phyloP scores from a whole-genome alignment of 2,888 invertebrate genomes.

The Callinectes sapidus region DNA sequence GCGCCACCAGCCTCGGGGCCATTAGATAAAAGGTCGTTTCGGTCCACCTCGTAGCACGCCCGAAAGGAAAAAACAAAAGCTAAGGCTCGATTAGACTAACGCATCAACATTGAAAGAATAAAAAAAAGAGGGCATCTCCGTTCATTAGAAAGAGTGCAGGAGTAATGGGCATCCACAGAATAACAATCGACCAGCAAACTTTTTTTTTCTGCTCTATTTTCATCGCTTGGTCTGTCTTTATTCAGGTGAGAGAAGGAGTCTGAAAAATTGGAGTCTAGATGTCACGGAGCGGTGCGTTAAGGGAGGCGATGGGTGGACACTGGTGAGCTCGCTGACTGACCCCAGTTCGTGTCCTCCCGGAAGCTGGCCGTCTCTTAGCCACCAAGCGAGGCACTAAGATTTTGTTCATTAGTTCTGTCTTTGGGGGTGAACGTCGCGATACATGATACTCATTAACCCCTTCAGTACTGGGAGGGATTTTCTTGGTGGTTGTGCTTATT shows the following conservation, averaged over 20 bases:
- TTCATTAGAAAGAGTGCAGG: neutral
- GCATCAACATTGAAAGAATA: neutral
- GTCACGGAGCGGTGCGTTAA: neutral
- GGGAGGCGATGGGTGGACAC: neutral
- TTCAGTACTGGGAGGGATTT: no score
- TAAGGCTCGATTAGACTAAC: neutral
- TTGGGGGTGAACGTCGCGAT: no score
- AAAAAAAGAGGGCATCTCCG: neutral
- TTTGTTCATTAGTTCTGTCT: no score
- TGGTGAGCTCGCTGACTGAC: neutral
- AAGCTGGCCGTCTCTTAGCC: no score
- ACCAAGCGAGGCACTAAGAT: no score
- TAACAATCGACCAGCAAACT: neutral
- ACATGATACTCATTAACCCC: no score
- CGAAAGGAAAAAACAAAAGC: conserved; percentile 5
- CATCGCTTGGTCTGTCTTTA: conserved; percentile 15
- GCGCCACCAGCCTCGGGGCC: neutral
- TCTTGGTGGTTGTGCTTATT: no score
- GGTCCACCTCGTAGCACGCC: conserved; percentile 14
- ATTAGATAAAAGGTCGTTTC: conserved; percentile 13
- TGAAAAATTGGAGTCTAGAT: neutral
- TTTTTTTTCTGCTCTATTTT: conserved; percentile 9
- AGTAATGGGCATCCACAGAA: conserved; percentile 3
- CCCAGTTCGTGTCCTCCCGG: neutral
- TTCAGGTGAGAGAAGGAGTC: neutral